Conservation (phyloP, 2,113 vertebrate genomes). For the Casuarius casuarius region DNA sequence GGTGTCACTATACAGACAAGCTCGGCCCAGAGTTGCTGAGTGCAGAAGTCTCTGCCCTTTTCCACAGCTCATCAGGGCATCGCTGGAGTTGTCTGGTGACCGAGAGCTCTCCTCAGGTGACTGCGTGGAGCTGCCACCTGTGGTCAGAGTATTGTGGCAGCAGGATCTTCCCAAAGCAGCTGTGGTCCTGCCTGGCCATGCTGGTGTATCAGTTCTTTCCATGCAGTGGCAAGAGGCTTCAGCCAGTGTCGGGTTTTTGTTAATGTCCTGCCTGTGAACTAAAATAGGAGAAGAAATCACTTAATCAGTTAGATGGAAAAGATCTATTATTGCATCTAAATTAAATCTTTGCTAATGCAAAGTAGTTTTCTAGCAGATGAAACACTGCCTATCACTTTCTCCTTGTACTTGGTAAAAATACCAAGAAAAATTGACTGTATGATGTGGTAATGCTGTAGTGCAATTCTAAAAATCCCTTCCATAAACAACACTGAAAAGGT, state of each 20-base stretch:
- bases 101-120: background rate
- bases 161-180: background rate
- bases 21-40: accelerated
- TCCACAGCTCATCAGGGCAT: no score
- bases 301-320: background rate
- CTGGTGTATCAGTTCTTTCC: background rate
- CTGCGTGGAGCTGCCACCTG: background rate
- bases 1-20: background rate
- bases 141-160: background rate
- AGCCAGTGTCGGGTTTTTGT: background rate
- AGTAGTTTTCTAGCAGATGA: background rate
- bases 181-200: background rate
- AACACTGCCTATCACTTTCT: background rate
- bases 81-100: background rate
- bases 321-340: background rate
- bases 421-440: background rate
- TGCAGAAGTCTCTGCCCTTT: background rate
- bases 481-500: background rate
- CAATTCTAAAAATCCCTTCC: background rate
- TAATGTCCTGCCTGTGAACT: background rate
- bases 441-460: background rate
- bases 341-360: background rate
- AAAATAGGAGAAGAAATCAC: background rate
- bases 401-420: background rate
- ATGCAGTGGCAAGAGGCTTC: background rate